These are phyloP conservation scores for Puma concolor DNA, from an alignment of 2,113 vertebrate species.

Conservation along the genomic window DNA sequence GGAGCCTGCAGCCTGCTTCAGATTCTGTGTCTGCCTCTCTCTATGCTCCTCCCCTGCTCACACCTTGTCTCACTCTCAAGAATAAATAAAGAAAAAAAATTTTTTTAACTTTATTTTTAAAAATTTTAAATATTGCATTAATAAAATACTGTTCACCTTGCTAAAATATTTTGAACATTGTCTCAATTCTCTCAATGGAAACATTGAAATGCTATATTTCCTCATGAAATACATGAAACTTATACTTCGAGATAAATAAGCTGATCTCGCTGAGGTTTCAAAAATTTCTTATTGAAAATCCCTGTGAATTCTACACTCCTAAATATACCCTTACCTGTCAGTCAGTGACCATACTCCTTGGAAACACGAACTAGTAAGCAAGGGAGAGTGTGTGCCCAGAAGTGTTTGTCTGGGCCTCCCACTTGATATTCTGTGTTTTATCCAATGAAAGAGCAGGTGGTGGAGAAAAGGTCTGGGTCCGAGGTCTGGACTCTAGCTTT, in stretches of 20 bases:
- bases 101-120: neutral
- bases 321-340: neutral
- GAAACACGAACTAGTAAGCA: neutral
- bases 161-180: neutral
- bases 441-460: neutral
- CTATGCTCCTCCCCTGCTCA: too few relatives aligned
- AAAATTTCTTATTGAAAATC: neutral
- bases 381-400: neutral
- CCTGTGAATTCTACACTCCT: neutral
- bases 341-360: neutral
- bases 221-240: neutral
- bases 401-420: neutral
- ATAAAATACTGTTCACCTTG: neutral
- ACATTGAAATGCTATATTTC: neutral
- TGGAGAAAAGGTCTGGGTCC: neutral
- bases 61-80: too few relatives aligned
- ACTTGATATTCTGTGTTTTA: neutral
- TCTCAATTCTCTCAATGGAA: neutral
- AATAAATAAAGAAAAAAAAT: too few relatives aligned
- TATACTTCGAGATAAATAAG: slow-evolving; percentile 13
- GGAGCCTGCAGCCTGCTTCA: too few relatives aligned
- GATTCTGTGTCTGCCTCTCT: too few relatives aligned
- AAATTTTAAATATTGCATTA: neutral
- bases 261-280: neutral
- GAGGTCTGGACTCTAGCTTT: neutral